Percentiles rank a stretch among this genome's conserved stretches.
These are phyloP conservation scores for Coelinius sp. DNA, from an alignment of 2,888 invertebrate genomes.

Conservation along the genomic window DNA sequence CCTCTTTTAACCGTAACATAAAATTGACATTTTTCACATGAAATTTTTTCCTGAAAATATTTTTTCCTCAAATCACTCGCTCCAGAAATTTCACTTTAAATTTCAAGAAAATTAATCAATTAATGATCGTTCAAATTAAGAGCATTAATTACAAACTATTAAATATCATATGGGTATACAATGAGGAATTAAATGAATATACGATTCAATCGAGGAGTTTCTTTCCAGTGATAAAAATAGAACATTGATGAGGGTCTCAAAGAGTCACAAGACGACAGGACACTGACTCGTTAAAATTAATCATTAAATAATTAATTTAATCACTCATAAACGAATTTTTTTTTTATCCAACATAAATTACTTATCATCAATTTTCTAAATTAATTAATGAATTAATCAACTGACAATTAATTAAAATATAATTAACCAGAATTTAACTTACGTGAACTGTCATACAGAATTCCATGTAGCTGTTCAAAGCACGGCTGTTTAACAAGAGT, in stretches of 20 bases:
- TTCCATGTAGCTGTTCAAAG: constrained; percentile 83
- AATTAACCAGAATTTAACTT: constrained; percentile 73
- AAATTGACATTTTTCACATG: background rate
- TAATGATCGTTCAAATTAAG: background rate
- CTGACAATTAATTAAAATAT: no score
- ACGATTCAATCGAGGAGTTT: background rate
- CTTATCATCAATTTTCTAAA: no score
- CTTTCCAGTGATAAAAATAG: background rate
- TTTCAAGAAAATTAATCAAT: background rate
- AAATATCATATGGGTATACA: background rate
- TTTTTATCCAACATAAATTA: no score
- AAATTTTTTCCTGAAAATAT: background rate
- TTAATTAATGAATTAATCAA: no score
- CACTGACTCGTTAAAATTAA: background rate
- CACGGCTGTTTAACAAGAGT: constrained; percentile 82
- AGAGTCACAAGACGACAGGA: background rate
- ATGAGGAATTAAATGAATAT: background rate
- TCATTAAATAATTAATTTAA: no score
- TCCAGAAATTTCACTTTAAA: no score
- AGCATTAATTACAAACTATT: background rate
- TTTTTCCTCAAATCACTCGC: no score
- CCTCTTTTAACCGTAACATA: background rate
- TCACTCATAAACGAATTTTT: no score
- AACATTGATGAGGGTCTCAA: background rate
- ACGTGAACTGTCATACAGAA: constrained; percentile 87